A percentile compares a stretch with the other conserved stretches of the same genome.
Conservation (phyloP, 92 coral and sea anemone species). For the Epizoanthus scotinus region DNA sequence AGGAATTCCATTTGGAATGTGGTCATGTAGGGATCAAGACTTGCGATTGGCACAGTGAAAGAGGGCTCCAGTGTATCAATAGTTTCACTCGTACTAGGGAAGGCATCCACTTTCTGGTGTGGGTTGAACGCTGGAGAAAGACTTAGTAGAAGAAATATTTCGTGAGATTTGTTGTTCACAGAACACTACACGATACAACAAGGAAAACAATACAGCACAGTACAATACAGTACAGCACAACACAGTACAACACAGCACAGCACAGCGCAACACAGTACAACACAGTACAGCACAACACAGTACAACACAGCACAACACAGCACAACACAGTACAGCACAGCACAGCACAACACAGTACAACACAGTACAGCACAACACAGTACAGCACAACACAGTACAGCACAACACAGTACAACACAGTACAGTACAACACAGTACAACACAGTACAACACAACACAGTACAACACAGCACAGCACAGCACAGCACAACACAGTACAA, state of each 20-base stretch:
- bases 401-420: too few species aligned
- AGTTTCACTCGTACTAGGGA: neutral
- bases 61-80: slow-evolving; percentile 34
- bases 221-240: neutral
- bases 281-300: too few species aligned
- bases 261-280: neutral
- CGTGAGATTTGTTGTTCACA: neutral
- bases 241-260: neutral
- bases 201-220: neutral
- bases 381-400: too few species aligned
- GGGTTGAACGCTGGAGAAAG: neutral
- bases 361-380: too few species aligned
- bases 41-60: slow-evolving; percentile 27
- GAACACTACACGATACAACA: neutral
- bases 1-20: slow-evolving; percentile 58
- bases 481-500: neutral
- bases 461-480: neutral
- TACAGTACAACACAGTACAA: too few species aligned
- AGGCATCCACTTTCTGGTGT: neutral
- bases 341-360: neutral
- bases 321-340: neutral
- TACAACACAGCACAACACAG: neutral
- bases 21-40: slow-evolving; percentile 39
- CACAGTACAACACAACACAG: neutral
- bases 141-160: neutral